Conservation (phyloP, 2,888 invertebrate species). For the Nipponacmea schrenckii region DNA sequence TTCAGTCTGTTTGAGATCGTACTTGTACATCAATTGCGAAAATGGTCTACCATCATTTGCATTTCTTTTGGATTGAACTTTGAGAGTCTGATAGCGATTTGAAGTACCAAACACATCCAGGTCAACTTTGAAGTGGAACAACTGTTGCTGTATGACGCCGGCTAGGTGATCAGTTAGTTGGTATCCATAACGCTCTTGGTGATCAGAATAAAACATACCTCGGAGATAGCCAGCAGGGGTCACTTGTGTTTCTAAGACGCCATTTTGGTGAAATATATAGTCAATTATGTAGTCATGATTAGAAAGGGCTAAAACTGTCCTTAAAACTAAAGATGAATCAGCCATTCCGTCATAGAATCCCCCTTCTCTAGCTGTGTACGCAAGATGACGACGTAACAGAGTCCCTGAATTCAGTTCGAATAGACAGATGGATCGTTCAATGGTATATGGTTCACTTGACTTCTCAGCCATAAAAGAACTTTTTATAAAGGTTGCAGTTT, state of each 20-base stretch:
- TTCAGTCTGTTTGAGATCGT: slow-evolving; percentile 40
- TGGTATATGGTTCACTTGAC: slow-evolving; percentile 25
- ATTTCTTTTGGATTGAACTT: slow-evolving; percentile 36
- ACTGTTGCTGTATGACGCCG: slow-evolving; percentile 32
- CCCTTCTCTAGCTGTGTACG: slow-evolving; percentile 25
- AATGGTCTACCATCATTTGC: slow-evolving; percentile 33
- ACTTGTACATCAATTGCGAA: slow-evolving; percentile 34
- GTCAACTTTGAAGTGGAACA: slow-evolving; percentile 36
- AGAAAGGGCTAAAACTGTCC: slow-evolving; percentile 46
- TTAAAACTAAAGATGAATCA: slow-evolving; percentile 43
- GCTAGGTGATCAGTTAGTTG: slow-evolving; percentile 16
- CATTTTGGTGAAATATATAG: slow-evolving; percentile 57
- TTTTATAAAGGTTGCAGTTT: slow-evolving; percentile 43
- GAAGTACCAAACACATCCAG: slow-evolving; percentile 46
- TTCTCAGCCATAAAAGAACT: slow-evolving; percentile 26
- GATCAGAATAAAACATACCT: slow-evolving; percentile 18
- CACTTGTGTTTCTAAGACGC: slow-evolving; percentile 45
- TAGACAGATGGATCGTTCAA: slow-evolving; percentile 45
- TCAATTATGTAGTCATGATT: slow-evolving; percentile 62
- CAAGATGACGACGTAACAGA: slow-evolving; percentile 54
- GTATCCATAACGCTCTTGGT: slow-evolving; percentile 25
- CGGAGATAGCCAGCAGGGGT: slow-evolving; percentile 40
- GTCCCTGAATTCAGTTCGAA: slow-evolving; percentile 56
- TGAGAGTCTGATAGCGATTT: slow-evolving; percentile 51
- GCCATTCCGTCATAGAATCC: slow-evolving; percentile 50